phyloP scores from a whole-genome alignment of 2,888 invertebrate species.

The Ichneumon xanthorius region DNA sequence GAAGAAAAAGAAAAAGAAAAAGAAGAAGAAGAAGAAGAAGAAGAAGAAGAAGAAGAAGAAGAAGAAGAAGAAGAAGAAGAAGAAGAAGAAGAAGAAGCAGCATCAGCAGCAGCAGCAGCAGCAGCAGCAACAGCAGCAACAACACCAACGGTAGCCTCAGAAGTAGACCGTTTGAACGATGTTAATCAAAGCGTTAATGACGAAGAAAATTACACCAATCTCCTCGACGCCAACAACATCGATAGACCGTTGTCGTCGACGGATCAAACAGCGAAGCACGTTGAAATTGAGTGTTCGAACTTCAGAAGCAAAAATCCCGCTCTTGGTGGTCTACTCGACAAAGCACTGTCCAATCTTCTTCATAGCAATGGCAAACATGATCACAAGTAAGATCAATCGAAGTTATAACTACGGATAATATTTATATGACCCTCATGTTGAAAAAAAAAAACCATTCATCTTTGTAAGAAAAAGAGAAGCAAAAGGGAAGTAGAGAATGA shows the following conservation, averaged over 20 bases:
- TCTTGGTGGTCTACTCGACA: constrained; percentile 79
- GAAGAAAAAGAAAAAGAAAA: constrained; percentile 45
- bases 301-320: constrained; percentile 76
- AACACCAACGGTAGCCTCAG: constrained; percentile 58
- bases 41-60: constrained; percentile 5
- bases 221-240: constrained; percentile 31
- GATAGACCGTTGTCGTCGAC: constrained; percentile 52
- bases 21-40: constrained; percentile 42
- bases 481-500: constrained; percentile 1
- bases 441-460: background rate
- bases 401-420: background rate
- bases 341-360: constrained; percentile 80
- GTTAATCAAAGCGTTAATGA: constrained; percentile 41
- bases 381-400: constrained; percentile 78
- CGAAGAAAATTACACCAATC: constrained; percentile 50
- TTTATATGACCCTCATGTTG: background rate
- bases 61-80: constrained; percentile 26
- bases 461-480: background rate
- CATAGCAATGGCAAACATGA: constrained; percentile 82
- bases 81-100: constrained; percentile 47
- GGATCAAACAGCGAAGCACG: constrained; percentile 56
- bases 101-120: constrained; percentile 55
- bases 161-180: constrained; percentile 36
- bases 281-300: constrained; percentile 71
- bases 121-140: constrained; percentile 58